phyloP scores from a whole-genome alignment of 2,888 invertebrate genomes.

The Parascotia fuliginaria region DNA sequence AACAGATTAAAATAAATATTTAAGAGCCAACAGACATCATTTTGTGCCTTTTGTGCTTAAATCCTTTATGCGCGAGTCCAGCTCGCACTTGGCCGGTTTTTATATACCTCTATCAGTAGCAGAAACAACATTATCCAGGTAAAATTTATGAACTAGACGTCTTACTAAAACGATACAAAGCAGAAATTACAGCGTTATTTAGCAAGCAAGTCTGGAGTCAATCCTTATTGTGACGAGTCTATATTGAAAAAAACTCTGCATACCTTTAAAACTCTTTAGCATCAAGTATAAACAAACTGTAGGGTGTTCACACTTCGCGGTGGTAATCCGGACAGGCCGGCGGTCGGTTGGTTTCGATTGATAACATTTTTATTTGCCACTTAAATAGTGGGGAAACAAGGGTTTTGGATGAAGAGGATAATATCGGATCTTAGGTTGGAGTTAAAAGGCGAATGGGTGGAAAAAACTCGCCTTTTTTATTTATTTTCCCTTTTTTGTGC shows the following conservation, averaged over 20 bases:
- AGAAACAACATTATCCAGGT: no score
- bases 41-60: no score
- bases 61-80: no score
- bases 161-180: no score
- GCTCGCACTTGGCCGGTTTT: no score
- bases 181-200: no score
- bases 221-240: neutral
- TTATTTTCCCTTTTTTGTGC: conserved; percentile 17
- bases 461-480: conserved; percentile 25
- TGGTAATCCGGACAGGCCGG: conserved; percentile 47
- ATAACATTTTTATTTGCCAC: conserved; percentile 69
- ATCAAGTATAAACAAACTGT: conserved; percentile 40
- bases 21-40: no score
- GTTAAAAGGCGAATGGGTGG: conserved; percentile 37
- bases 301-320: conserved; percentile 42
- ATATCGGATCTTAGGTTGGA: conserved; percentile 51
- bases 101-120: no score
- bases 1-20: no score
- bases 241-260: neutral
- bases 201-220: no score
- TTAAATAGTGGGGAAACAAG: conserved; percentile 58
- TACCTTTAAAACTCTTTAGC: neutral
- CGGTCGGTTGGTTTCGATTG: conserved; percentile 52
- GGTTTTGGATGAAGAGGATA: conserved; percentile 52
- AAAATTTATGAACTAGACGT: no score